Evolutionary conservation across 2,888 invertebrate species (phyloP).

Genomic region (Pachymerium ferrugineum): DNA sequence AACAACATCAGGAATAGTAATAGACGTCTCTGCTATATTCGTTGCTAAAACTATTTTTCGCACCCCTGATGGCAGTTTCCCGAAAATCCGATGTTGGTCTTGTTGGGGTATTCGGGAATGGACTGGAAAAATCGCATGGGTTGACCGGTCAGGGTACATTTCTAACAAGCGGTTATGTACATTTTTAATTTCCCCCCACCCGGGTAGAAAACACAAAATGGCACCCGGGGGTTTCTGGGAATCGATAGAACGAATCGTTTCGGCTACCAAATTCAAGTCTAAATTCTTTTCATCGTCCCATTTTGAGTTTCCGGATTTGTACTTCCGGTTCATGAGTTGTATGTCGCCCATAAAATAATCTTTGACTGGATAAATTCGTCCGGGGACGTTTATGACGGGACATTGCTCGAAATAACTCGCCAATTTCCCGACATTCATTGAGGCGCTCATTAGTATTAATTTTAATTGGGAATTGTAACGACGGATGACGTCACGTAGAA

Average conservation of each 20-base stretch:
- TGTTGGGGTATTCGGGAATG: constrained; percentile 95
- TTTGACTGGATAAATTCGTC: constrained; percentile 58
- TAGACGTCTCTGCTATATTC: constrained; percentile 96
- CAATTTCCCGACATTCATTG: constrained; percentile 60
- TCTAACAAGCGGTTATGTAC: neutral
- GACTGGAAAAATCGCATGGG: constrained; percentile 60
- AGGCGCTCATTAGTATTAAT: constrained; percentile 68
- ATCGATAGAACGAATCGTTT: constrained; percentile 57
- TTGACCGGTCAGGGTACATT: neutral
- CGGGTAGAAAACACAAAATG: constrained; percentile 86
- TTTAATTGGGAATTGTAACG: constrained; percentile 54
- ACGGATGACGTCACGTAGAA: constrained; percentile 54
- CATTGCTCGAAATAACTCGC: constrained; percentile 53
- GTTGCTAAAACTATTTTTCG: constrained; percentile 93
- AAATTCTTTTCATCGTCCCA: neutral
- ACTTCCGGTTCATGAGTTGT: neutral
- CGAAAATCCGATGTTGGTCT: constrained; percentile 89
- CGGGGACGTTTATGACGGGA: constrained; percentile 57
- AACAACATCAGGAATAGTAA: constrained; percentile 97
- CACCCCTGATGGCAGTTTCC: constrained; percentile 72
- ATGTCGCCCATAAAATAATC: constrained; percentile 53
- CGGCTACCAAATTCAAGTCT: constrained; percentile 47
- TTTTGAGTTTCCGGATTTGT: too few species aligned
- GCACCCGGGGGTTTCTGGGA: constrained; percentile 66
- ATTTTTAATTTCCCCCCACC: constrained; percentile 86